Evolutionary conservation across 2,888 invertebrate species (phyloP).

Genomic region (Reticulitermes lucifugus): DNA sequence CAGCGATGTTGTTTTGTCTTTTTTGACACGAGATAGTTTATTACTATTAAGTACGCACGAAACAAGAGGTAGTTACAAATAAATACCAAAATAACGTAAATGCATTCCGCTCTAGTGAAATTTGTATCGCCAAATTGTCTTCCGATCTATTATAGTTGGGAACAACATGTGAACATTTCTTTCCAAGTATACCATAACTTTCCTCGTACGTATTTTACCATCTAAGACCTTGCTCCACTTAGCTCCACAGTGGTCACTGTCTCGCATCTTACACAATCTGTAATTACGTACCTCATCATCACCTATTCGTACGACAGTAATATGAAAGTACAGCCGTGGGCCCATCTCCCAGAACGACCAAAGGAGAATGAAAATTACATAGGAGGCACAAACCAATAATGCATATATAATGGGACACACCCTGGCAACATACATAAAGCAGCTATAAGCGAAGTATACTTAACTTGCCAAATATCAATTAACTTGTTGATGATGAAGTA

Average conservation of each 20-base stretch:
- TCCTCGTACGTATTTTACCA: no score
- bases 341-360: not conserved
- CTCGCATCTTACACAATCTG: not conserved
- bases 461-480: constrained; percentile 12
- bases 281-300: not conserved
- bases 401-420: constrained; percentile 14
- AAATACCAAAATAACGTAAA: no score
- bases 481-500: not conserved
- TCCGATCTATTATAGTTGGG: no score
- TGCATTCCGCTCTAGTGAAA: no score
- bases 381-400: constrained; percentile 18
- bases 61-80: no score
- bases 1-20: no score
- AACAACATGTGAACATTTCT: no score
- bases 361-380: constrained; percentile 14
- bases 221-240: not conserved
- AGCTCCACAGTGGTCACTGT: not conserved
- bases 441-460: not conserved
- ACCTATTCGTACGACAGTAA: constrained; percentile 14
- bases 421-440: not conserved
- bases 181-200: no score
- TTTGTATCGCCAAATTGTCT: no score
- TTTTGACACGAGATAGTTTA: no score
- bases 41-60: no score
- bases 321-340: not conserved